Evolutionary conservation across 2,888 invertebrate genomes (phyloP), one percentile per base, ranked within the genome.

Genomic region (Sminthurinus aureus): DNA sequence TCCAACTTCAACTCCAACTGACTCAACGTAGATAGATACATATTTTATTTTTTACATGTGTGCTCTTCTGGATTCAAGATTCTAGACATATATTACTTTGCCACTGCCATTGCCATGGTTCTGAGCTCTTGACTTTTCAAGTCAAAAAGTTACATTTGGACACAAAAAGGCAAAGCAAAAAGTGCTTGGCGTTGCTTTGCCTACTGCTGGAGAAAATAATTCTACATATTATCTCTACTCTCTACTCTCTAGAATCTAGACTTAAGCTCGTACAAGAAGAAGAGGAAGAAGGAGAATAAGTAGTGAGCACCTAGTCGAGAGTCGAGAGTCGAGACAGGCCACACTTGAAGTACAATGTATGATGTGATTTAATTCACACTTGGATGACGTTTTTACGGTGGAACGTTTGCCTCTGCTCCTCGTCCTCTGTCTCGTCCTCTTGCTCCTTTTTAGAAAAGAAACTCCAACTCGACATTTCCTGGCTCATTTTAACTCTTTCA

Each of bases 321-420:
- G n/a, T n/a, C n/a, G n/a, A n/a, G n/a, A 66, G 79, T 79, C 67
- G 80, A 71, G 80, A 67, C 81, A 81, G 78, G 81, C 84, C 66
- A 77, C 81, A 81, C 78, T 71, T 52, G 79, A 82, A 78, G 71
- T 79, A 84, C 83, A 83, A 82, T 84, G 83, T 83, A 84, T 83
- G 79, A 84, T 80, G 82, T 84, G 84, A 84, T 84, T 84, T 83
- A 84, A 84, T 84, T 84, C 84, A 84, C 84, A 84, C 84, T 84
- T 83, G 80, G 84, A 79, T 84, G 84, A 84, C 84, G 83, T 82
- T 84, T 84, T 84, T 84, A 84, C 83, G 84, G 82, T 74, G 64
- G 75, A 80, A 80, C 80, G 80, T 80, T 80, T 80, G 80, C 80
- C 52, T 38, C 58, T 66, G n/a, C n/a, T n/a, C n/a, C 52, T 64